phyloP scores from a whole-genome alignment of 2,113 vertebrate genomes.

The Origma solitaria region DNA sequence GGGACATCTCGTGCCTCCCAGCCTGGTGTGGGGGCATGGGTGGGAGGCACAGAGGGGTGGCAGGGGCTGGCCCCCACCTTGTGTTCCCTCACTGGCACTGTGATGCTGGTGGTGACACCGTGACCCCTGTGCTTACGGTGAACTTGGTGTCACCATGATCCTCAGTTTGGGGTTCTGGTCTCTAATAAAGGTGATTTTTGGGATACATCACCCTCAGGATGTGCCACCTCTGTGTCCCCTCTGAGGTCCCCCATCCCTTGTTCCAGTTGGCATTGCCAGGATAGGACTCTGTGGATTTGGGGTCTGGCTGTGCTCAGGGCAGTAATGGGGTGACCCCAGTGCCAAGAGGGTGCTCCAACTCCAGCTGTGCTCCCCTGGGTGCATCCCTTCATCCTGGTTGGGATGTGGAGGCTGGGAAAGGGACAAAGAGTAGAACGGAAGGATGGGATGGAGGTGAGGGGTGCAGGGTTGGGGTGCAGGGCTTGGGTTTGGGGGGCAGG shows the following conservation, averaged over 20 bases:
- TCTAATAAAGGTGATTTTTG: background rate
- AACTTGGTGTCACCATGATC: background rate
- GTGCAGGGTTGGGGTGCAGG: background rate
- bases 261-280: background rate
- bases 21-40: accelerated
- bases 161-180: background rate
- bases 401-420: too few species aligned
- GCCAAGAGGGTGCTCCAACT: background rate
- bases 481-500: background rate
- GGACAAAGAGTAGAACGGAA: background rate
- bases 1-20: background rate
- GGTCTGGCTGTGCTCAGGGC: background rate
- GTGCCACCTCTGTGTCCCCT: background rate
- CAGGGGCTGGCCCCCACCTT: background rate
- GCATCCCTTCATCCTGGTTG: background rate
- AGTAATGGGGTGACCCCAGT: background rate
- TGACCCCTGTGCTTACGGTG: background rate
- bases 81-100: background rate
- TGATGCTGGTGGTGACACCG: background rate
- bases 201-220: accelerated
- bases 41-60: background rate
- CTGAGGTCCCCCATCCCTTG: background rate
- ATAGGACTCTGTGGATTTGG: background rate
- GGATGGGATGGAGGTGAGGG: background rate
- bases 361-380: background rate